phyloP scores from a whole-genome alignment of 2,797 vertebrate species.

The Hippoglossus hippoglossus region DNA sequence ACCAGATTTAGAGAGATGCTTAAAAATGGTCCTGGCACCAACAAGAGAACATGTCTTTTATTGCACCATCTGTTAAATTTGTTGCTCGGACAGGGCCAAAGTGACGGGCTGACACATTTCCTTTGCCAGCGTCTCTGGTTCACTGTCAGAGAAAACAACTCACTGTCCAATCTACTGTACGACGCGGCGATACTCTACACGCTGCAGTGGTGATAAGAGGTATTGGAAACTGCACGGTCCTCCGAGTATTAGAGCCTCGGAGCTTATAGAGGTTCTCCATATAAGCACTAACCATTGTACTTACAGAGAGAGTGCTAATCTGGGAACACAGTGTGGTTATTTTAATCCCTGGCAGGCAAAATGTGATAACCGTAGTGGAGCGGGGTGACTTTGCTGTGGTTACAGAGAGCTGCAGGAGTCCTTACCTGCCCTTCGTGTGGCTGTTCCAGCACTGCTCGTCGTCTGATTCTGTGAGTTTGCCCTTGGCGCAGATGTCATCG shows the following conservation, averaged over 20 bases:
- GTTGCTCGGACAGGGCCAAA: conserved; percentile 61
- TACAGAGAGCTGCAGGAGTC: conserved; percentile 42
- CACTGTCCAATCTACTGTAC: conserved; percentile 47
- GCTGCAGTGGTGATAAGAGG: conserved; percentile 62
- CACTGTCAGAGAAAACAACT: conserved; percentile 53
- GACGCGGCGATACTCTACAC: conserved; percentile 39
- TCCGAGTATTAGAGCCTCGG: conserved; percentile 56
- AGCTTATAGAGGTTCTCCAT: conserved; percentile 64
- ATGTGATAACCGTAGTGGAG: conserved; percentile 63
- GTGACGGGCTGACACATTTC: conserved; percentile 41
- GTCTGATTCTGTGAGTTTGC: conserved; percentile 86
- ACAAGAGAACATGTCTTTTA: conserved; percentile 67
- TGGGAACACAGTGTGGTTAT: conserved; percentile 67
- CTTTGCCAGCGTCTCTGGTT: conserved; percentile 57
- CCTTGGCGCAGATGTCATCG: conserved; percentile 91
- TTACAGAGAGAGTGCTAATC: conserved; percentile 67
- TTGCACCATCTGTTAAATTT: conserved; percentile 79
- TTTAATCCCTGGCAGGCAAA: conserved; percentile 75
- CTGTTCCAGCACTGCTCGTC: conserved; percentile 98
- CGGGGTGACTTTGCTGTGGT: conserved; percentile 40
- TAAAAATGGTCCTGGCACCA: conserved; percentile 60
- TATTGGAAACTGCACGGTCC: conserved; percentile 56
- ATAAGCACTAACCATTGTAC: conserved; percentile 63
- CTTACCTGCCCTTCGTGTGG: conserved; percentile 94
- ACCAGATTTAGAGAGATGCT: conserved; percentile 60